Percentiles rank a stretch among this genome's conserved stretches.
These are phyloP conservation scores for Liasis olivaceus DNA, from an alignment of 2,797 vertebrate species.

Conservation along the genomic window DNA sequence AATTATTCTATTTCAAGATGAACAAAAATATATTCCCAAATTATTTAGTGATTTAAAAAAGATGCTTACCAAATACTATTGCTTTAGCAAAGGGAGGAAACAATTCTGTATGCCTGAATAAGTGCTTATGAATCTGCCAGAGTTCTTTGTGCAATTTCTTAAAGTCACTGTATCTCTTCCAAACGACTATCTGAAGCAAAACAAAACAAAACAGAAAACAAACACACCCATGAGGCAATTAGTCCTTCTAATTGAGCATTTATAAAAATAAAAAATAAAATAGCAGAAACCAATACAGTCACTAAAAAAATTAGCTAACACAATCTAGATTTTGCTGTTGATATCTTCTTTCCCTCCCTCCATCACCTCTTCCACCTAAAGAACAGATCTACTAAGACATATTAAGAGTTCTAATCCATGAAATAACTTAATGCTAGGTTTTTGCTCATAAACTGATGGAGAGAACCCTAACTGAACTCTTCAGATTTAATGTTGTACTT, in stretches of 20 bases:
- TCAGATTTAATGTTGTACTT: not conserved
- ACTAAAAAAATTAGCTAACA: slow-evolving; percentile 6
- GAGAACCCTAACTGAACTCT: not conserved
- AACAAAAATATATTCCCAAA: slow-evolving; percentile 10
- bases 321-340: not conserved
- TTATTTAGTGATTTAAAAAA: slow-evolving; percentile 47
- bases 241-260: slow-evolving; percentile 20
- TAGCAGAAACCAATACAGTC: slow-evolving; percentile 16
- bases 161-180: slow-evolving; percentile 99
- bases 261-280: not conserved
- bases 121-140: slow-evolving; percentile 93
- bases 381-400: not conserved
- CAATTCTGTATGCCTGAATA: slow-evolving; percentile 90
- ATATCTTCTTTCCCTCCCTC: too few relatives aligned
- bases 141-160: slow-evolving; percentile 95
- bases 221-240: slow-evolving; percentile 43
- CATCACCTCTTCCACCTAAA: not conserved
- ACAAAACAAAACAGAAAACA: slow-evolving; percentile 51
- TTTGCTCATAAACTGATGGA: not conserved
- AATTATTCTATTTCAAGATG: not conserved
- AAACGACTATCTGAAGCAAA: slow-evolving; percentile 88
- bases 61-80: slow-evolving; percentile 94
- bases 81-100: slow-evolving; percentile 98
- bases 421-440: not conserved
- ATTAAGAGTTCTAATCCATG: not conserved